Conservation (phyloP, 1,140 invertebrate species). For the Ceratitis capitata region DNA sequence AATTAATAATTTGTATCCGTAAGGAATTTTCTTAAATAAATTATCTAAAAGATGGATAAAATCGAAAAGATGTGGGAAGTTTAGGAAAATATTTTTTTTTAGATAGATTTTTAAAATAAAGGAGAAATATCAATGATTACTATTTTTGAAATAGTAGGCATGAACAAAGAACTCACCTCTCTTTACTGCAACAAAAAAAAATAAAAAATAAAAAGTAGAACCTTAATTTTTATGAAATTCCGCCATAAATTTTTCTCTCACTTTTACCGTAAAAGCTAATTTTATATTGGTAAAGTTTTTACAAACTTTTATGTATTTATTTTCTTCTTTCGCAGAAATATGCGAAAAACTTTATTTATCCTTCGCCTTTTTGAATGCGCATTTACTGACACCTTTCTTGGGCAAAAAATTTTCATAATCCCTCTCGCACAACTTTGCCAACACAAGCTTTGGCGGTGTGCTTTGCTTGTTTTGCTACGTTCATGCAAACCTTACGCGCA, state of each 20-base stretch:
- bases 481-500: background rate
- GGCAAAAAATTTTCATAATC: background rate
- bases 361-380: background rate
- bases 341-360: background rate
- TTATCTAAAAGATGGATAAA: too few relatives aligned
- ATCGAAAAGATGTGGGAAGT: too few relatives aligned
- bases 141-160: too few relatives aligned
- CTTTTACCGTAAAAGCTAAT: background rate
- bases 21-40: too few relatives aligned
- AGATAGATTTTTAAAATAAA: too few relatives aligned
- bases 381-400: background rate
- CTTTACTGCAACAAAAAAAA: too few relatives aligned
- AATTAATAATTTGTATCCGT: too few relatives aligned
- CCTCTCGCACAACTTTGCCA: background rate
- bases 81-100: too few relatives aligned
- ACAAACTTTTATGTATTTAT: slow-evolving; percentile 1
- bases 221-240: background rate
- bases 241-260: background rate
- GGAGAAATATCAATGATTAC: too few relatives aligned
- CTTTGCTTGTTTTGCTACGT: background rate
- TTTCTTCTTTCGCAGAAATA: background rate
- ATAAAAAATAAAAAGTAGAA: too few relatives aligned
- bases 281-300: background rate
- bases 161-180: too few relatives aligned
- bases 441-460: background rate